Evolutionary conservation across 1,140 invertebrate genomes (phyloP).

Genomic region (Leptoteleia sp.): DNA sequence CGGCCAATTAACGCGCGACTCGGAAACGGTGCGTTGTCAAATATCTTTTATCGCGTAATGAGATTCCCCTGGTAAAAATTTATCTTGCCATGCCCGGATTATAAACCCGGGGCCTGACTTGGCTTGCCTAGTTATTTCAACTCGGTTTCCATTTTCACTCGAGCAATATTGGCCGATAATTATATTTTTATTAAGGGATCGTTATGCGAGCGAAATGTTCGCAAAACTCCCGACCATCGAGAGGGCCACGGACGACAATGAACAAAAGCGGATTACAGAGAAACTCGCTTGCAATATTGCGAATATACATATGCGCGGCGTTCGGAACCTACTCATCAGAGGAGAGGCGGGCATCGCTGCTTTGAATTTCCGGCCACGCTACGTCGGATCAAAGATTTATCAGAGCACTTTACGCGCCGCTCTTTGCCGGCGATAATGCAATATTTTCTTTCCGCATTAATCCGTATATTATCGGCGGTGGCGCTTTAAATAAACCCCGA

Average conservation of each 20-base stretch:
- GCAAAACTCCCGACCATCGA: constrained; percentile 2
- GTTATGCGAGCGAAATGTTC: constrained; percentile 12
- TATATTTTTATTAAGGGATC: no score
- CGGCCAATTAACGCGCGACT: constrained; percentile 14
- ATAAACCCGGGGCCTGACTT: no score
- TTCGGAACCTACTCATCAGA: constrained; percentile 40
- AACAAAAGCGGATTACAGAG: constrained; percentile 40
- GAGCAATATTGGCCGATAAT: no score
- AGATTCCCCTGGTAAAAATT: no score
- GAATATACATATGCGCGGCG: constrained; percentile 21
- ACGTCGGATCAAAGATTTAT: constrained; percentile 48
- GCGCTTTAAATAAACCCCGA: not conserved
- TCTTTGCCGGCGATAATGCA: constrained; percentile 17
- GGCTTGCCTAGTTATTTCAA: no score
- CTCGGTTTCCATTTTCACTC: no score
- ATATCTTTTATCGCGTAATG: constrained; percentile 18
- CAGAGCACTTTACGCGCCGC: constrained; percentile 24
- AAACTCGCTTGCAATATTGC: constrained; percentile 15
- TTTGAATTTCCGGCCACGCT: constrained; percentile 38
- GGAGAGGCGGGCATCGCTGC: constrained; percentile 19
- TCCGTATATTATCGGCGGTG: constrained; percentile 2
- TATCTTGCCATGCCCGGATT: no score
- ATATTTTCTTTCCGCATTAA: constrained; percentile 23
- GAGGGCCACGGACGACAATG: constrained; percentile 11
- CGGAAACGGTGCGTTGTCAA: constrained; percentile 3